These are phyloP conservation scores for Lepeophtheirus nordmannii DNA, from an alignment of 2,888 invertebrate genomes.

Conservation along the genomic window DNA sequence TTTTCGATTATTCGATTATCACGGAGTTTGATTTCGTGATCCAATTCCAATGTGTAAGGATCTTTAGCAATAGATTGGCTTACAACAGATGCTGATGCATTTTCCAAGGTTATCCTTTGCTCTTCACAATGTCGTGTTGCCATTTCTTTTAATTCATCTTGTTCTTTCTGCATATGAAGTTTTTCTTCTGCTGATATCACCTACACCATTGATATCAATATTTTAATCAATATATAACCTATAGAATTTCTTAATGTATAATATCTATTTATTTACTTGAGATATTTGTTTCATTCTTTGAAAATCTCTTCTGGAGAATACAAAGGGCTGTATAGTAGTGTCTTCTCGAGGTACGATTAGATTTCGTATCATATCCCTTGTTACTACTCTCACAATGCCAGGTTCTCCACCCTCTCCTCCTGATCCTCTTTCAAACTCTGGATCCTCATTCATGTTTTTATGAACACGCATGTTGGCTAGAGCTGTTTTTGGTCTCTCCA, in stretches of 20 bases:
- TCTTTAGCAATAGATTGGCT: background rate
- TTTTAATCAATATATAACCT: too few species aligned
- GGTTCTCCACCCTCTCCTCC: background rate
- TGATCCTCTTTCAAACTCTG: background rate
- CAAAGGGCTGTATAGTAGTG: background rate
- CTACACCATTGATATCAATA: background rate
- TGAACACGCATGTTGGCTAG: background rate
- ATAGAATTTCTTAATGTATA: too few species aligned
- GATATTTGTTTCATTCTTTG: slow-evolving; percentile 3
- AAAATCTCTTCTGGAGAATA: background rate
- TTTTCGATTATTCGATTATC: background rate
- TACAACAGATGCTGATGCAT: background rate
- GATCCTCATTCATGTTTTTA: background rate
- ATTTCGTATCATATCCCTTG: background rate
- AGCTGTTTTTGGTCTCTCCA: background rate
- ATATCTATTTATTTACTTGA: background rate
- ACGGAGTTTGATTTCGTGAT: background rate
- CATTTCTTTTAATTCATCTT: background rate
- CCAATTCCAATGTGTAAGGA: background rate
- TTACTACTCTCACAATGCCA: background rate
- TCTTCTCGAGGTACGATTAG: background rate
- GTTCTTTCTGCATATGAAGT: background rate
- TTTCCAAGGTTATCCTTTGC: background rate
- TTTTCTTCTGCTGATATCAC: background rate
- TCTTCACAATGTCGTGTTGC: background rate